Percentiles rank a stretch among this genome's conserved stretches.
These are phyloP conservation scores for Calephelis nemesis DNA, from an alignment of 1,140 invertebrate species.

Conservation along the genomic window DNA sequence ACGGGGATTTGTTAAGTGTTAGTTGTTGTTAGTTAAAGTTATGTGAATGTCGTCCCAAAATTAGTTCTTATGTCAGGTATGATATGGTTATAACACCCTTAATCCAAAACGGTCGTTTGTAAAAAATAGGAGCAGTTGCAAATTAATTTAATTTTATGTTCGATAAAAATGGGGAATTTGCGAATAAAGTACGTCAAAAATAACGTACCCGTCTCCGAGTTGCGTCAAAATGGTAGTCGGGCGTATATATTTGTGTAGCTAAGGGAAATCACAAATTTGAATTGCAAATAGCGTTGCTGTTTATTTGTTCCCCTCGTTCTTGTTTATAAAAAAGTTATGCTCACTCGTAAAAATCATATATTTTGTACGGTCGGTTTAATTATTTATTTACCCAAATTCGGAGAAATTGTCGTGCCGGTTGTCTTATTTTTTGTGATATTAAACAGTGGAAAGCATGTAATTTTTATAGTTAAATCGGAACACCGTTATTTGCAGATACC, in stretches of 20 bases:
- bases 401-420: not conserved
- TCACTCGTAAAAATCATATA: conserved; percentile 2
- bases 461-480: too few relatives aligned
- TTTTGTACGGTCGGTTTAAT: not conserved
- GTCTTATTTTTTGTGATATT: too few relatives aligned
- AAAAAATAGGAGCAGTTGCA: too few relatives aligned
- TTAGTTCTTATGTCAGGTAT: too few relatives aligned
- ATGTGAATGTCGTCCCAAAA: too few relatives aligned
- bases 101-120: too few relatives aligned
- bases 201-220: not conserved
- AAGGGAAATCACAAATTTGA: conserved; percentile 31
- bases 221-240: not conserved
- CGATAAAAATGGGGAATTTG: not conserved
- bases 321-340: conserved; percentile 7
- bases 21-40: too few relatives aligned
- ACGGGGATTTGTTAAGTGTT: too few relatives aligned
- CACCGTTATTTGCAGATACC: too few relatives aligned
- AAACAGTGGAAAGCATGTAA: too few relatives aligned
- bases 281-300: conserved; percentile 25
- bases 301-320: conserved; percentile 5
- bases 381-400: not conserved
- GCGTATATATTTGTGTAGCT: conserved; percentile 29
- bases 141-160: too few relatives aligned
- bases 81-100: too few relatives aligned
- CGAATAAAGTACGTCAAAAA: not conserved